Evolutionary conservation across 2,113 vertebrate genomes (phyloP).

Genomic region (Bufo gargarizans): DNA sequence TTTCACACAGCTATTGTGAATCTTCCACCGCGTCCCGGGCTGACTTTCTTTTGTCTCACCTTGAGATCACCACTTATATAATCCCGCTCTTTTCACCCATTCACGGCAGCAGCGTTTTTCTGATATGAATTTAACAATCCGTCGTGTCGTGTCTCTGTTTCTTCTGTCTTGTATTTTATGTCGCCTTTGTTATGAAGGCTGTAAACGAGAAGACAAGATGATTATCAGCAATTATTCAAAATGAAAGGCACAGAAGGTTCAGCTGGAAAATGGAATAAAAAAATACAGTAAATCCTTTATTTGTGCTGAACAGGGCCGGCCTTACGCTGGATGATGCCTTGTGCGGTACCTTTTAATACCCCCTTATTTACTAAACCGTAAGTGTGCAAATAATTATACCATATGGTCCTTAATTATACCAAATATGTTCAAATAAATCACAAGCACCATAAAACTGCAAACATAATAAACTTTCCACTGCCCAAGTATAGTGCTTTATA

Average conservation of each 20-base stretch:
- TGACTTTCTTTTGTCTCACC: background rate
- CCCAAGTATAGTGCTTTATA: background rate
- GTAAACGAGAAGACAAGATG: slow-evolving; percentile 4
- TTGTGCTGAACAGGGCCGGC: background rate
- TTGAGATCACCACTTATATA: background rate
- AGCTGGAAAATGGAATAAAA: background rate
- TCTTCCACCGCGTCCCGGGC: background rate
- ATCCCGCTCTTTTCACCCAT: background rate
- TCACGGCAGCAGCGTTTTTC: background rate
- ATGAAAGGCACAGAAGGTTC: background rate
- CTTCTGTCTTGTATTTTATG: background rate
- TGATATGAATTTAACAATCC: background rate
- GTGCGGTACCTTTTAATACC: background rate
- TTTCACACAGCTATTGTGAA: background rate
- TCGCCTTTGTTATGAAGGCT: background rate
- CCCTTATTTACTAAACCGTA: background rate
- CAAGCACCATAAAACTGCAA: background rate
- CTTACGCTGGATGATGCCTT: background rate
- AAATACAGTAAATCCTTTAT: background rate
- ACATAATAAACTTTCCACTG: background rate
- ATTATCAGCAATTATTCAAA: slow-evolving; percentile 6
- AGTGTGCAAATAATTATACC: background rate
- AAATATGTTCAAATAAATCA: background rate
- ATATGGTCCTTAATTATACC: background rate
- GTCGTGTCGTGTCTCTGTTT: background rate